A percentile compares a stretch with the other conserved stretches of the same genome.
Evolutionary conservation across 2,113 vertebrate species (phyloP).

Genomic region (Phaetusa simplex): DNA sequence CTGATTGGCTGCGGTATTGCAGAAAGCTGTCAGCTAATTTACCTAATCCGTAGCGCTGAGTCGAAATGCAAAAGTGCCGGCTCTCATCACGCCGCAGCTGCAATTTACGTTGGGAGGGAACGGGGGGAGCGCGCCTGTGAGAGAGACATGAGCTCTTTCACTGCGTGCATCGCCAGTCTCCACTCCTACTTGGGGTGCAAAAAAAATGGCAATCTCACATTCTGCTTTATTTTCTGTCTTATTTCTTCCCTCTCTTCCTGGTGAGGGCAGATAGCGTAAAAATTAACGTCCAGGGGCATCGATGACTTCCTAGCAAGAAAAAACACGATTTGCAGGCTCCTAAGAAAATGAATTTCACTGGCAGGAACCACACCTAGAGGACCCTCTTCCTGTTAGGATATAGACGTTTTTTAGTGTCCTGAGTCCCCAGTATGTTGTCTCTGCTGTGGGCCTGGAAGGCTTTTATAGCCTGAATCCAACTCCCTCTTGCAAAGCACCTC

Average conservation of each 20-base stretch:
- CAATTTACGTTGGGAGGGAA: neutral
- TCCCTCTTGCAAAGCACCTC: neutral
- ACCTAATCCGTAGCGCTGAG: neutral
- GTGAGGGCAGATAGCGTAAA: neutral
- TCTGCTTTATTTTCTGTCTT: neutral
- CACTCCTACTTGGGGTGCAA: neutral
- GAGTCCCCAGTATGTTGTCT: neutral
- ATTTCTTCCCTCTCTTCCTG: neutral
- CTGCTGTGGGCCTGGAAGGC: neutral
- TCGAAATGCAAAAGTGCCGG: neutral
- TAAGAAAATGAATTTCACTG: neutral
- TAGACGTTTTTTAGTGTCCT: neutral
- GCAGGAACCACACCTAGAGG: neutral
- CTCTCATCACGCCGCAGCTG: neutral
- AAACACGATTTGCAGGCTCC: neutral
- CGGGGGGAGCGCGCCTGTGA: rapidly evolving
- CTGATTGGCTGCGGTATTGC: neutral
- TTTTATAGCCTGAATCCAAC: neutral
- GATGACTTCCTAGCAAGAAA: neutral
- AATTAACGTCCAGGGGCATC: neutral
- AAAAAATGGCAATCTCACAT: neutral
- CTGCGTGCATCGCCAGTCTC: neutral
- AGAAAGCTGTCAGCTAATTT: neutral
- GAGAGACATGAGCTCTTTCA: neutral
- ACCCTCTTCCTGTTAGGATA: neutral